Evolutionary conservation across 2,888 invertebrate genomes (phyloP), one percentile per base, ranked within the genome.

Genomic region (Coremacera marginata): DNA sequence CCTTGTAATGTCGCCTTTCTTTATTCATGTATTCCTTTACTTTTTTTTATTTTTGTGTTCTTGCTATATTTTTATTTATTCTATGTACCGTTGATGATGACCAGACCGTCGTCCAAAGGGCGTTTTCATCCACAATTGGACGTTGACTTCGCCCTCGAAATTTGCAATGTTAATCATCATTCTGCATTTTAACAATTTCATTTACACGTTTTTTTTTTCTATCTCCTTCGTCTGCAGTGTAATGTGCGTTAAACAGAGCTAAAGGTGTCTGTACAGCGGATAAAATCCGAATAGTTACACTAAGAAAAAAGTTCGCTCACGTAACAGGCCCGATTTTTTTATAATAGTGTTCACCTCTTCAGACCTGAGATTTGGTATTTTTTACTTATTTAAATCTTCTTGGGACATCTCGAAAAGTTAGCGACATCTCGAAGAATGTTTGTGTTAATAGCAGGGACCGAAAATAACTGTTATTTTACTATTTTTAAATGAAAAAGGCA

Each of bases 101-200:
- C 22, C 62, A 72, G 9, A 7, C 25, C 60, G 16, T 16, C 25
- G 19, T 37, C 22, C 34, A 19, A 52, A 34, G 37, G 31, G 27
- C 51, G 37, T 19, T 62, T 22, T 62, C 25, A 31, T 44, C 49
- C 51, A 34, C 63, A 62, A 51, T 63, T 63, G 73, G 63, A 51
- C 34, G 73, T 65, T 31, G 52, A 52, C 65, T 51, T 27, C 62
- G 51, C 22, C 49, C 44, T 16, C 70, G 19, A 51, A 65, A 74
- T 74, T 74, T 74, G 74, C 49, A 74, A 67, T 74, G 60, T 27
- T 67, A 74, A 74, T 55, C 34, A 65, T 34, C 44, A 44, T 44
- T 44, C 44, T 44, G n/a, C 55, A 55, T 44, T 74, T 63, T 51
- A 65, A 65, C 27, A 73, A 73, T 65, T 73, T 63, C 63, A 73